These are phyloP conservation scores for Apodemia zela DNA, from an alignment of 2,888 invertebrate species.

Conservation along the genomic window DNA sequence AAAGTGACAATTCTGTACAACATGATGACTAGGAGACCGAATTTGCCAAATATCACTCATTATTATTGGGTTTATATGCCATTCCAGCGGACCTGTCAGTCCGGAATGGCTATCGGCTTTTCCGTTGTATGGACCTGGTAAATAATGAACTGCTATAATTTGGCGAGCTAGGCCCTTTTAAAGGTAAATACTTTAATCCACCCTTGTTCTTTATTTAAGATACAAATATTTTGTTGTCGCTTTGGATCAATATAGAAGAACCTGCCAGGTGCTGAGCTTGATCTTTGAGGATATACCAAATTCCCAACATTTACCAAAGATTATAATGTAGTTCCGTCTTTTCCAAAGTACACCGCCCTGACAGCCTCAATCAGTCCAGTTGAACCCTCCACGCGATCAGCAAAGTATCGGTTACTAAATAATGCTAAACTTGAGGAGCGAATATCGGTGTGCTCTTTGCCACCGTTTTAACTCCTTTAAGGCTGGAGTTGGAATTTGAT, in stretches of 20 bases:
- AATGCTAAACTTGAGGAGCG: constrained; percentile 12
- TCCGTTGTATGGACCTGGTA: constrained; percentile 39
- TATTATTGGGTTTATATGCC: constrained; percentile 21
- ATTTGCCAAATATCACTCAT: constrained; percentile 30
- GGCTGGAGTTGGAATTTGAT: not conserved
- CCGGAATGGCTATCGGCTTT: constrained; percentile 37
- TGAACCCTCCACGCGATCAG: constrained; percentile 31
- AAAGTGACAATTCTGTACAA: constrained; percentile 25
- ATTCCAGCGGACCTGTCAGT: constrained; percentile 22
- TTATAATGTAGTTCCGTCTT: constrained; percentile 30
- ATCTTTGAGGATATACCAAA: constrained; percentile 17
- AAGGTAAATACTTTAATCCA: constrained; percentile 3
- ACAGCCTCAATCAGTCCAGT: constrained; percentile 17
- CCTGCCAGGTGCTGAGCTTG: not conserved
- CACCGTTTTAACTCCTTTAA: constrained; percentile 9
- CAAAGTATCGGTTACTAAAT: constrained; percentile 28
- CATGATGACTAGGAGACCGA: constrained; percentile 33
- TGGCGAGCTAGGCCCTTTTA: not conserved
- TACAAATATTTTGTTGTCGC: constrained; percentile 29
- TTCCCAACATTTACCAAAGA: constrained; percentile 30
- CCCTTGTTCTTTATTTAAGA: constrained; percentile 29
- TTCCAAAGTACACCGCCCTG: constrained; percentile 23
- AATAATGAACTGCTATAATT: constrained; percentile 27
- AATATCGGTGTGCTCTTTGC: not conserved
- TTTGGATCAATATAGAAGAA: constrained; percentile 25